phyloP scores from a whole-genome alignment of 1,140 invertebrate genomes.

The Diploscapter pachys region DNA sequence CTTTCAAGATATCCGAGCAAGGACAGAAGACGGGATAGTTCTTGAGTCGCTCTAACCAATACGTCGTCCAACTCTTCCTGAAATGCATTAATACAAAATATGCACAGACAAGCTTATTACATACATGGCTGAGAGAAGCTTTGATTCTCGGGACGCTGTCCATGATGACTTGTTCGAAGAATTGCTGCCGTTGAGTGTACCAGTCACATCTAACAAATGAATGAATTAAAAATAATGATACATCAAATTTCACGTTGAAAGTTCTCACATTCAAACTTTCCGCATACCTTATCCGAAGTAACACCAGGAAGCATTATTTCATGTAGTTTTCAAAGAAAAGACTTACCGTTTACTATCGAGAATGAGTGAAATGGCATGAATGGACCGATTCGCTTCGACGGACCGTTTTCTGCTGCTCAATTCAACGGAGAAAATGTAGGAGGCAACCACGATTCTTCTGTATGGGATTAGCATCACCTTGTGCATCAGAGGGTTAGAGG shows the following conservation, averaged over 20 bases:
- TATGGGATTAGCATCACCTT: conserved; percentile 35
- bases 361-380: conserved; percentile 36
- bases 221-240: background rate
- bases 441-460: conserved; percentile 21
- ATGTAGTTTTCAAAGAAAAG: background rate
- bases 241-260: background rate
- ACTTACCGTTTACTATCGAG: conserved; percentile 22
- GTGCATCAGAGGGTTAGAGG: conserved; percentile 37
- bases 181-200: conserved; percentile 36
- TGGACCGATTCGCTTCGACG: conserved; percentile 24
- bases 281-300: background rate
- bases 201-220: conserved; percentile 29
- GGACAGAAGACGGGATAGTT: conserved; percentile 20
- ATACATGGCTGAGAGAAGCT: conserved; percentile 15
- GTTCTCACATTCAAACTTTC: background rate
- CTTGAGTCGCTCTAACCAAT: conserved; percentile 23
- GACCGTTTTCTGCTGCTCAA: conserved; percentile 11
- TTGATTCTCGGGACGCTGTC: conserved; percentile 37
- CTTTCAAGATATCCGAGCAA: conserved; percentile 21
- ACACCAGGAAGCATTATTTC: background rate
- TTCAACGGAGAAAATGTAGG: conserved; percentile 33
- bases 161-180: conserved; percentile 30
- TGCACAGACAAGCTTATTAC: conserved; percentile 12
- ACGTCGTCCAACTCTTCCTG: conserved; percentile 31
- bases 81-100: conserved; percentile 11